These are phyloP conservation scores for Podarcis cretensis DNA, from an alignment of 2,113 vertebrate genomes.

Conservation along the genomic window DNA sequence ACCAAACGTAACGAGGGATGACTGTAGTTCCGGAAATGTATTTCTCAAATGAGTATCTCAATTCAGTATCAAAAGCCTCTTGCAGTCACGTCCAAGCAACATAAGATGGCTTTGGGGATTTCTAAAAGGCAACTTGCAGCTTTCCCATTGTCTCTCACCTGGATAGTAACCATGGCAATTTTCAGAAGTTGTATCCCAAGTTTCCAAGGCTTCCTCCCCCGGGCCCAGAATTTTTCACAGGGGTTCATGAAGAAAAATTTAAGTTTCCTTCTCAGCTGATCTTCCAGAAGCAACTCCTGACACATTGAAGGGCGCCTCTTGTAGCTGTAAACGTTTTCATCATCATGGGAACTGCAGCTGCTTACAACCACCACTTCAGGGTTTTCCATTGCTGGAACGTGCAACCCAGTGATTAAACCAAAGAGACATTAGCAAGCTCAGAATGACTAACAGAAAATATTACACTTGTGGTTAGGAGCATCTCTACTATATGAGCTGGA, in stretches of 20 bases:
- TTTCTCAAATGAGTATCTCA: not conserved
- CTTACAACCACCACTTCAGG: slow-evolving; percentile 58
- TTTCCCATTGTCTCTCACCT: slow-evolving; percentile 75
- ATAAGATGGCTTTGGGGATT: not conserved
- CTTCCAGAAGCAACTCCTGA: slow-evolving; percentile 77
- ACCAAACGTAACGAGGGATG: no score
- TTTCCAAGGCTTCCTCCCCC: slow-evolving; percentile 94
- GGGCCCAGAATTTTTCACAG: slow-evolving; percentile 93
- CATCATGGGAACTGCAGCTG: slow-evolving; percentile 40
- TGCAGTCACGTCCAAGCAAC: not conserved
- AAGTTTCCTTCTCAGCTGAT: slow-evolving; percentile 88
- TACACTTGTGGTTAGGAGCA: not conserved
- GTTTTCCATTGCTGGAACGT: slow-evolving; percentile 74
- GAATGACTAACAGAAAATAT: not conserved
- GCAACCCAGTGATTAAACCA: not conserved
- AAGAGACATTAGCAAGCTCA: not conserved
- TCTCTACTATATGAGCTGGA: not conserved
- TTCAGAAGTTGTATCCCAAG: slow-evolving; percentile 91
- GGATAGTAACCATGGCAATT: slow-evolving; percentile 89
- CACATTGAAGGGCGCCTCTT: slow-evolving; percentile 46
- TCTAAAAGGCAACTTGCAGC: not conserved
- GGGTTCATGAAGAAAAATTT: slow-evolving; percentile 98
- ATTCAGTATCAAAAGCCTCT: not conserved
- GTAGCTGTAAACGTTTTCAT: slow-evolving; percentile 62
- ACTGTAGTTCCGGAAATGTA: no score